phyloP scores from a whole-genome alignment of 2,113 vertebrate species.

The Phaethornis superciliosus region DNA sequence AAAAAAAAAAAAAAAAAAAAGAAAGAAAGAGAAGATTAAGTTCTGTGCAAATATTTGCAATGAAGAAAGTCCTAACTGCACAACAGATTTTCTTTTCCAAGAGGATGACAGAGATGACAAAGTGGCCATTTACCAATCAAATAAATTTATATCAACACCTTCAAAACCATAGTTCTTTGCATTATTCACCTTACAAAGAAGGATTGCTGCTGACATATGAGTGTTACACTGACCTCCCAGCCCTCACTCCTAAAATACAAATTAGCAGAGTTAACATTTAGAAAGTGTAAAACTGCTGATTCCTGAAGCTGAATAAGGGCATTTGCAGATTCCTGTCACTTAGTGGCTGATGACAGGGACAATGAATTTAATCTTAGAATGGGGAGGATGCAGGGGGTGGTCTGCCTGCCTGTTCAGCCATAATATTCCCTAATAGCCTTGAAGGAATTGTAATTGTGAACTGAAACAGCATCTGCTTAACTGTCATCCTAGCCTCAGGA shows the following conservation, averaged over 20 bases:
- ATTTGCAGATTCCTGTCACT: neutral
- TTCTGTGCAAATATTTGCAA: conserved; percentile 18
- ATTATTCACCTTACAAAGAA: conserved; percentile 19
- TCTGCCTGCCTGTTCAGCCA: conserved; percentile 31
- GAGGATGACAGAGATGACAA: conserved; percentile 10
- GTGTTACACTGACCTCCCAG: neutral
- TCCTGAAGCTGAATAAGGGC: neutral
- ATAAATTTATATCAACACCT: conserved; percentile 5
- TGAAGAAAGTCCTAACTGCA: neutral
- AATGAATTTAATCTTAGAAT: conserved; percentile 1
- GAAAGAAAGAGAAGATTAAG: neutral
- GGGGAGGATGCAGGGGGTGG: neutral
- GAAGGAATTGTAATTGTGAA: conserved; percentile 75
- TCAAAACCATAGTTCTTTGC: neutral
- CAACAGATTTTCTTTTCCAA: neutral
- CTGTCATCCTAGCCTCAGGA: conserved; percentile 75
- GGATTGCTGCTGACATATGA: neutral
- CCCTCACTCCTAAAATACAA: conserved; percentile 4
- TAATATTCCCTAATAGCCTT: conserved; percentile 54
- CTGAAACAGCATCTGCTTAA: conserved; percentile 73
- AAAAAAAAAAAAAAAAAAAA: neutral
- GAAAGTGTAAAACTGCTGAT: neutral
- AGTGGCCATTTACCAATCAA: conserved; percentile 9
- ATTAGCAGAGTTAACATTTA: conserved; percentile 36
- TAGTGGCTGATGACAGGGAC: neutral